Conservation (phyloP, 2,888 invertebrate genomes). For the Archips xylosteana region DNA sequence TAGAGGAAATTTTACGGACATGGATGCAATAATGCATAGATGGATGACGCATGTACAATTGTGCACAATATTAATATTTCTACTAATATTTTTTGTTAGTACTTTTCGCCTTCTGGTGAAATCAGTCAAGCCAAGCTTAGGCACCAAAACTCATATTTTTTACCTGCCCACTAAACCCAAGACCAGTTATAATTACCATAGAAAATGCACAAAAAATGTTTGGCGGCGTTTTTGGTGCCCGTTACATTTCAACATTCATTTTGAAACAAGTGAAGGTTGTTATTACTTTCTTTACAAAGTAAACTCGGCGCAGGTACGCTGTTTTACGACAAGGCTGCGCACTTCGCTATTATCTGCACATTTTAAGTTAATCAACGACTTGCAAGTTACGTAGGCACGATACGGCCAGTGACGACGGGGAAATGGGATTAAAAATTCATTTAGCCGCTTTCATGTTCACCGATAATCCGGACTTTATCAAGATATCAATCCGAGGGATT, state of each 20-base stretch:
- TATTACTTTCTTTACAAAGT: conserved; percentile 24
- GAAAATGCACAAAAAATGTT: not conserved
- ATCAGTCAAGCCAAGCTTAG: not conserved
- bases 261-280: conserved; percentile 19
- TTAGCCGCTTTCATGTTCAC: conserved; percentile 82
- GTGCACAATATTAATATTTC: too few species aligned
- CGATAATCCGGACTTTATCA: conserved; percentile 83
- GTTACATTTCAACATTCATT: conserved; percentile 18
- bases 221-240: conserved; percentile 4
- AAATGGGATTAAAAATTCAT: conserved; percentile 83
- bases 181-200: not conserved
- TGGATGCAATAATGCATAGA: too few species aligned
- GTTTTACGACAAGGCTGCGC: conserved; percentile 41
- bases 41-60: too few species aligned
- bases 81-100: too few species aligned
- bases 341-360: conserved; percentile 54
- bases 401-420: conserved; percentile 72
- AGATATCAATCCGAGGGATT: conserved; percentile 83
- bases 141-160: not conserved
- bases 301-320: conserved; percentile 17
- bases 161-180: conserved; percentile 2
- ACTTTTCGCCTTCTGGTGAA: not conserved
- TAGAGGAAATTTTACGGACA: too few species aligned
- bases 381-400: conserved; percentile 68
- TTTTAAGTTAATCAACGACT: conserved; percentile 52